Percentiles rank a stretch among this genome's conserved stretches.
Evolutionary conservation across 2,797 vertebrate species (phyloP).

Genomic region (Etheostoma perlongum): DNA sequence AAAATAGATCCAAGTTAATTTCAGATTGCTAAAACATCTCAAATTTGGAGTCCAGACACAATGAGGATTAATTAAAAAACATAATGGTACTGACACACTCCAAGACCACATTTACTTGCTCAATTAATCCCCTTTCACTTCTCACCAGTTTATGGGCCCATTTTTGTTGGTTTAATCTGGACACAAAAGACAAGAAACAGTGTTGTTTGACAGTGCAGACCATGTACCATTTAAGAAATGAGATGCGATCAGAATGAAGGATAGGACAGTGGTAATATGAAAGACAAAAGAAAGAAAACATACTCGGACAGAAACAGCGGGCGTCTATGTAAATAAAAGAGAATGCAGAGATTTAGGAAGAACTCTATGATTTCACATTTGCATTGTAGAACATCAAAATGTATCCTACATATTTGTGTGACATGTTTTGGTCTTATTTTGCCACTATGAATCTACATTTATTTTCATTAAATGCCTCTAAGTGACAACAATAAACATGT

Average conservation of each 20-base stretch:
- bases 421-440: constrained; percentile 15
- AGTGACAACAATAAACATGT: background rate
- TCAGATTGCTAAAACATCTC: no score
- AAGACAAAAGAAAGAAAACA: constrained; percentile 16
- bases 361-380: constrained; percentile 20
- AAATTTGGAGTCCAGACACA: background rate
- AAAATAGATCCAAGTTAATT: background rate
- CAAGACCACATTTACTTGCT: background rate
- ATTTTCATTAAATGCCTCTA: constrained; percentile 3
- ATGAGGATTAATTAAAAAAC: background rate
- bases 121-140: constrained; percentile 27
- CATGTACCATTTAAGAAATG: constrained; percentile 5
- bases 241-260: constrained; percentile 10
- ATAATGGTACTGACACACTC: background rate
- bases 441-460: constrained; percentile 1
- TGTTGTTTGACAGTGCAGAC: background rate
- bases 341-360: background rate
- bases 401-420: constrained; percentile 4
- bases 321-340: constrained; percentile 25
- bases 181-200: background rate
- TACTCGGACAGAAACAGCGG: constrained; percentile 27
- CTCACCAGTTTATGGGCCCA: constrained; percentile 90
- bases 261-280: constrained; percentile 15
- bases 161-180: constrained; percentile 78
- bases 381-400: constrained; percentile 5